Base-by-base conservation (phyloP, 2,797 vertebrate species). In the Morelia viridis region DNA sequence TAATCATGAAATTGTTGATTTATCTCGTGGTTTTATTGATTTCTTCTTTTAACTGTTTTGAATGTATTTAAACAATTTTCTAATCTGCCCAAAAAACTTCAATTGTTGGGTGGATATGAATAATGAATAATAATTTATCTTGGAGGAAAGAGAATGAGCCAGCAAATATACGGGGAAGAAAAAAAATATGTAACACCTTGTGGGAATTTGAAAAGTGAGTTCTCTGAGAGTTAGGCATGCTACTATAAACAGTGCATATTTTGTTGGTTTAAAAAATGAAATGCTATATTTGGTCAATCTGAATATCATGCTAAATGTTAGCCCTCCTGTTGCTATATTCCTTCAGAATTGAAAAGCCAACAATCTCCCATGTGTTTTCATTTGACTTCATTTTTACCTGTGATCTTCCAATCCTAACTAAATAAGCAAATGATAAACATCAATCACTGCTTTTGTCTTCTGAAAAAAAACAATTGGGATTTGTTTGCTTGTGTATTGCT, bases 291-390 rank as follows among this genome's bases (percentile, higher is more conserved):
- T 91, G 64, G 31, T 41, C 53, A 50, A 50, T 15, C 2, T 56
- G 83, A 68, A 24, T 87, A 87, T 91, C 89, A 64, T 85, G n/a
- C 89, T 53, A 88, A 87, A 90, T 89, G 64, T 35, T n/a, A 89
- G 76, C 31, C 65, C 4, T 92, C 89, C 88, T 1, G 0, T 76
- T 85, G 35, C 28, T 94, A 87, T 57, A 87, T 31, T 90, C 6
- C 88, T 94, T 56, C 80, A 87, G n/a, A 71, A 92, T 9, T 24
- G 90, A 86, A 87, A 57, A 24, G 88, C 92, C 7, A 19, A 2
- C 19, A 56, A 28, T 87, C 88, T 86, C 57, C 56, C 3, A 3
- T 60, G 71, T 31, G 19, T 31, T 92, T 89, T 91, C 53, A 61
- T 84, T 93, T 91, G 46, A 65, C 26, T 31, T 28, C 35, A 46